Evolutionary conservation across 1,140 invertebrate genomes (phyloP).

Genomic region (Drosophila melanica): DNA sequence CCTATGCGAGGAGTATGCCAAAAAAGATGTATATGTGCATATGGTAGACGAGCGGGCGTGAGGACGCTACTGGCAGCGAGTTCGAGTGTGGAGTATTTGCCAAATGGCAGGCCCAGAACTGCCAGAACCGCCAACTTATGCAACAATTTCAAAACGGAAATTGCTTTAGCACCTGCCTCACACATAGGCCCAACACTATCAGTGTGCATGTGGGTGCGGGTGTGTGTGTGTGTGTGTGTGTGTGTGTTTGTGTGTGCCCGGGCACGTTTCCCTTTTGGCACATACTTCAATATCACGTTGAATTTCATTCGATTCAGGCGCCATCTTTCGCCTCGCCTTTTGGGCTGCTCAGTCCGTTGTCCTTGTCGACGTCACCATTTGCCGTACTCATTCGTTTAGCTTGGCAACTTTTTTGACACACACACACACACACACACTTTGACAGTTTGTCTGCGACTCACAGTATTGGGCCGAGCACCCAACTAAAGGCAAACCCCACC

Average conservation of each 20-base stretch:
- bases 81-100: slow-evolving; percentile 29
- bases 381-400: slow-evolving; percentile 72
- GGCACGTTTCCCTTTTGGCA: slow-evolving; percentile 78
- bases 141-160: slow-evolving; percentile 82
- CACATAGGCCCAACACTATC: slow-evolving; percentile 28
- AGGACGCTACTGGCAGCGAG: not conserved
- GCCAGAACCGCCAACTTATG: slow-evolving; percentile 71
- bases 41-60: not conserved
- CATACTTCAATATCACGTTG: slow-evolving; percentile 81
- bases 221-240: slow-evolving; percentile 33
- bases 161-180: slow-evolving; percentile 79
- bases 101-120: slow-evolving; percentile 36
- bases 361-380: slow-evolving; percentile 54
- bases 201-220: no score
- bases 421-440: slow-evolving; percentile 54
- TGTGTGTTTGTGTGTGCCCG: slow-evolving; percentile 31
- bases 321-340: slow-evolving; percentile 10
- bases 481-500: slow-evolving; percentile 49
- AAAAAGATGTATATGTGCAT: slow-evolving; percentile 55
- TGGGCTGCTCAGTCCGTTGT: slow-evolving; percentile 13
- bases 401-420: slow-evolving; percentile 75
- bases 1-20: slow-evolving; percentile 59
- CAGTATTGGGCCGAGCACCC: slow-evolving; percentile 2
- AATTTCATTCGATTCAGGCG: slow-evolving; percentile 75
- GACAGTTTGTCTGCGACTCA: slow-evolving; percentile 72